A percentile compares a stretch with the other conserved stretches of the same genome.
Conservation (phyloP, 2,888 invertebrate genomes). For the Drosophila trichaetosa region DNA sequence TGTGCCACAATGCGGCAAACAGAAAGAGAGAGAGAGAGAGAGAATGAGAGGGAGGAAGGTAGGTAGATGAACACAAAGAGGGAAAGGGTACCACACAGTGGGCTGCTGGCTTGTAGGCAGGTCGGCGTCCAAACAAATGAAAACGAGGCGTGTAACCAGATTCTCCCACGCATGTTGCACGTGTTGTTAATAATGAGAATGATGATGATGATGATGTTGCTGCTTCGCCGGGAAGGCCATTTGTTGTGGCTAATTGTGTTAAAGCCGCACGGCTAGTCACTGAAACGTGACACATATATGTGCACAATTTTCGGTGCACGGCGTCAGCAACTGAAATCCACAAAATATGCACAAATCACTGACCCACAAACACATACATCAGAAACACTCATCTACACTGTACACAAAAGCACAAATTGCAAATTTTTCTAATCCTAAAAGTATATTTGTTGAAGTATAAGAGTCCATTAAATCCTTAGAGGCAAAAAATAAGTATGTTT, state of each 20-base stretch:
- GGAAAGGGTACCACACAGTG: not conserved
- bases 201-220: slow-evolving; percentile 41
- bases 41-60: not conserved
- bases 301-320: slow-evolving; percentile 49
- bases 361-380: slow-evolving; percentile 19
- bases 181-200: slow-evolving; percentile 45
- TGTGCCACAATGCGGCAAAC: slow-evolving; percentile 69
- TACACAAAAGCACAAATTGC: not conserved
- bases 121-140: slow-evolving; percentile 43
- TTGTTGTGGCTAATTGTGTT: slow-evolving; percentile 75
- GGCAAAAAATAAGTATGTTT: not conserved
- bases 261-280: slow-evolving; percentile 69
- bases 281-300: slow-evolving; percentile 74
- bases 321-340: slow-evolving; percentile 21
- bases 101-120: slow-evolving; percentile 25
- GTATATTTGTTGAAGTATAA: not conserved
- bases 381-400: slow-evolving; percentile 12
- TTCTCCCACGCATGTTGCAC: slow-evolving; percentile 56
- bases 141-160: slow-evolving; percentile 36
- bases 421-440: not conserved
- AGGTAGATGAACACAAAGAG: not conserved
- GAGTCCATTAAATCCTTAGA: not conserved
- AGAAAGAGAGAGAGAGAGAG: slow-evolving; percentile 10
- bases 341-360: slow-evolving; percentile 57
- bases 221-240: slow-evolving; percentile 49